Percentiles rank a stretch among this genome's conserved stretches.
These are phyloP conservation scores for Percopsis omiscomaycus DNA, from an alignment of 2,797 vertebrate species.

Conservation along the genomic window DNA sequence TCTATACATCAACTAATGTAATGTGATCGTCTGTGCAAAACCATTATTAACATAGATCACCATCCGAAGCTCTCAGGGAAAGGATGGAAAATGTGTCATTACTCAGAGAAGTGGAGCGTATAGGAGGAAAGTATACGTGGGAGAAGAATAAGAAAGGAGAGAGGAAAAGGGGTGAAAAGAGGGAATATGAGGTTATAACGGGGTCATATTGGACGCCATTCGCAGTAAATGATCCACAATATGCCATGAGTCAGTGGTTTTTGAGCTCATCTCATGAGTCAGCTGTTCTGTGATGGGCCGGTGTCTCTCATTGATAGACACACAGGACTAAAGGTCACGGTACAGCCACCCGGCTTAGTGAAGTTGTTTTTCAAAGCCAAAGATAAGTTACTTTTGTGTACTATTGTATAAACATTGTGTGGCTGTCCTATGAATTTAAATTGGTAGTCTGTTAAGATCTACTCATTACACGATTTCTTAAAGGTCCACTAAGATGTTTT, in stretches of 20 bases:
- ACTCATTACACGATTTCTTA: no score
- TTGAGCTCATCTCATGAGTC: constrained; percentile 42
- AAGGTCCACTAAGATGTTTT: no score
- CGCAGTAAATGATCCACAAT: constrained; percentile 59
- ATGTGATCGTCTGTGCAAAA: background rate
- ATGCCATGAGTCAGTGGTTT: constrained; percentile 58
- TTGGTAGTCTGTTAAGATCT: no score
- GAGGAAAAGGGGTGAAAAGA: constrained; percentile 15
- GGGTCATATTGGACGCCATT: constrained; percentile 57
- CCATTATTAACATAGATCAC: constrained; percentile 25
- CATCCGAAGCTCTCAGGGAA: constrained; percentile 25
- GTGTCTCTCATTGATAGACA: constrained; percentile 46
- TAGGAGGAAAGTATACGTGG: background rate
- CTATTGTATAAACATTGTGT: no score
- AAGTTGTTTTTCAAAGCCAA: no score
- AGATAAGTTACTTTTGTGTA: no score
- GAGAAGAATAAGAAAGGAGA: constrained; percentile 12
- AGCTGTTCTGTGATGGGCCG: constrained; percentile 44
- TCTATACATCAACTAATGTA: constrained; percentile 16
- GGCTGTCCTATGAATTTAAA: no score
- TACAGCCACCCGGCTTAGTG: background rate
- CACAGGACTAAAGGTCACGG: constrained; percentile 52
- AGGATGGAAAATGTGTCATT: constrained; percentile 27
- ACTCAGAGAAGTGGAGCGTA: background rate
- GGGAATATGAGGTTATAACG: constrained; percentile 63